Percentiles rank a stretch among this genome's conserved stretches.
Evolutionary conservation across 2,888 invertebrate genomes (phyloP).

Genomic region (Eristalis pertinax): DNA sequence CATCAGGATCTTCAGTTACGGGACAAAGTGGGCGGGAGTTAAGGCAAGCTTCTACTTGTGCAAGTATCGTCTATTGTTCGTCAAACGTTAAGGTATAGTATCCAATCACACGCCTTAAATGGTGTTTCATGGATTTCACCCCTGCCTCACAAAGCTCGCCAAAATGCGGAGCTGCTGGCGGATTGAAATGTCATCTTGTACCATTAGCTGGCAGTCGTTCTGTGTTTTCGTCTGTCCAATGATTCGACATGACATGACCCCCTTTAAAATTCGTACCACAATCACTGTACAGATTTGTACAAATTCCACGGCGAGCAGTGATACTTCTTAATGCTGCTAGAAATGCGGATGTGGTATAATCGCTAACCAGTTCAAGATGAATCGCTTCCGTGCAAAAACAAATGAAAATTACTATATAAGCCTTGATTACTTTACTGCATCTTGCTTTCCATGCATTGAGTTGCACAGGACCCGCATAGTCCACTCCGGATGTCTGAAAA

Average conservation of each 20-base stretch:
- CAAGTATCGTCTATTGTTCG: background rate
- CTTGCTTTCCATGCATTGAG: background rate
- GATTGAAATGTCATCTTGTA: background rate
- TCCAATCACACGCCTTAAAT: background rate
- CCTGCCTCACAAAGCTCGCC: conserved; percentile 7
- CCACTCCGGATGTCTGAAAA: background rate
- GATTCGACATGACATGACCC: no score
- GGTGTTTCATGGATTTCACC: background rate
- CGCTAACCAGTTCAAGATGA: conserved; percentile 8
- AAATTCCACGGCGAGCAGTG: conserved; percentile 1
- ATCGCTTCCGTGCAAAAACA: no score
- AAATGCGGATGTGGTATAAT: conserved; percentile 13
- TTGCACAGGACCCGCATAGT: background rate
- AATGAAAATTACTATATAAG: conserved; percentile 9
- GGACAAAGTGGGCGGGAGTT: background rate
- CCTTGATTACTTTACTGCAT: background rate
- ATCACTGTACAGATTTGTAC: no score
- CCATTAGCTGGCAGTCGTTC: background rate
- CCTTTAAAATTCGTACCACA: no score
- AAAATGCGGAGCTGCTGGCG: conserved; percentile 2
- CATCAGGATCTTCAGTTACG: background rate
- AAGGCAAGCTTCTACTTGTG: background rate
- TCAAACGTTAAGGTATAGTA: background rate
- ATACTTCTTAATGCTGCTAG: no score
- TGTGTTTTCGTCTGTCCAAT: no score